Evolutionary conservation across 2,113 vertebrate species (phyloP), one percentile per base, ranked within the genome.

Genomic region (Eolophus roseicapilla): DNA sequence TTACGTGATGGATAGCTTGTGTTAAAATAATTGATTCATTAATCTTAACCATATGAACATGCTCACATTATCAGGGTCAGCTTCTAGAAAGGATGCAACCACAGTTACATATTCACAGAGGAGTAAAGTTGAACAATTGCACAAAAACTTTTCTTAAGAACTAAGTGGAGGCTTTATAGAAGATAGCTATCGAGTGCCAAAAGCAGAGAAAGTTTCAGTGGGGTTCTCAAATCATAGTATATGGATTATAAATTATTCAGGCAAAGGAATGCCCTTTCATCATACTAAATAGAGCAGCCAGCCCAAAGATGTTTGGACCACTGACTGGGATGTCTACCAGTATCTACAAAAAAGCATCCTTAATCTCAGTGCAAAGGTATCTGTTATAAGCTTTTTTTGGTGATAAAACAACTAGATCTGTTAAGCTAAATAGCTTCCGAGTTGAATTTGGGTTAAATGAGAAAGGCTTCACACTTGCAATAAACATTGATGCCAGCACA

Each of bases 21-120:
- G 77, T 96, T 97, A 97, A 98, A 97, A 97, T 98, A 98, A 98
- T 98, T 97, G 97, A 97, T 94, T 98, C 97, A 98, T 98, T 97
- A 98, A 98, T 98, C 98, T 97, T 97, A 97, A 95, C 94, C 91
- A 96, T 96, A 95, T 94, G 92, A 98, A 97, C 96, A 97, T 95
- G 92, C 92, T 96, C 86, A 63, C 96, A 95, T 97, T 97, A 97
- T 78, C 93, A 97, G 97, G 97, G 96, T 98, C 97, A 97, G 76
- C 82, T 62, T 4, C 91, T 93, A 93, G 95, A 82, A 97, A 95
- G 95, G 90, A 95, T 92, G 85, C 90, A 95, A 84, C 81, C 1
- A 0, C 74, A 94, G 93, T 43, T 94, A 80, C 53, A 55, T 71
- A 82, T 91, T 97, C 95, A 97, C 7, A 50, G 88, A 95, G 82